Base-by-base conservation (phyloP, 2,113 vertebrate genomes). In the Passer montanus region DNA sequence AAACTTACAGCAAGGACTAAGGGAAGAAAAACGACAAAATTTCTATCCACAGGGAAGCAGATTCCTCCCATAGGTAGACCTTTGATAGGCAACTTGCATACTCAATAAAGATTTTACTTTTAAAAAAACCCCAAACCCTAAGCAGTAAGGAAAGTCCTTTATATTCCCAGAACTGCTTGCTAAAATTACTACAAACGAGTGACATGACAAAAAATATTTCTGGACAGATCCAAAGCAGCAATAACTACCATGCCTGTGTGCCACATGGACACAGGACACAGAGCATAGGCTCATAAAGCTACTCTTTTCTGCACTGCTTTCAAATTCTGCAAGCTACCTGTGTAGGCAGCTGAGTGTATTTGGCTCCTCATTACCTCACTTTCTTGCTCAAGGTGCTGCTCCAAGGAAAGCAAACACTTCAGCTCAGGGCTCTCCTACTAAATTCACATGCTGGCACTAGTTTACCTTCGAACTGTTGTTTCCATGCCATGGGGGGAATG, bases 241-340 rank as follows among this genome's bases (percentile, higher is more conserved):
- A 1, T 20, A 55, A 47, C 23, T 52, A 80, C 37, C 7, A 43
- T 16, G 13, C 13, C 26, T 53, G 17, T 22, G 46, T 44, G 43
- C 17, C 37, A 62, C 7, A 12, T 0, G 26, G 39, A 41, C 8
- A 50, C 13, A 56, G 19, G 30, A 44, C 63, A 88, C 19, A 66
- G 15, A 76, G 13, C 16, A 72, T 0, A 53, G 10, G 14, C 22
- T 59, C 5, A n/a, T 4, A 28, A 0, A 50, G 5, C 8, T 69
- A 16, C 20, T 77, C 13, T 69, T 55, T 44, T n/a, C 53, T 50
- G 23, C 20, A 41, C 3, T 4, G 3, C 37, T 69, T 74, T 62
- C 35, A 31, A 15, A 47, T 59, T 15, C 35, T 43, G 27, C 22
- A 90, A 63, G 52, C 10, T 30, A 24, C 11, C 43, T 70, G 19